Evolutionary conservation across 2,888 invertebrate species (phyloP).

Genomic region (Monoplex corrugatus): DNA sequence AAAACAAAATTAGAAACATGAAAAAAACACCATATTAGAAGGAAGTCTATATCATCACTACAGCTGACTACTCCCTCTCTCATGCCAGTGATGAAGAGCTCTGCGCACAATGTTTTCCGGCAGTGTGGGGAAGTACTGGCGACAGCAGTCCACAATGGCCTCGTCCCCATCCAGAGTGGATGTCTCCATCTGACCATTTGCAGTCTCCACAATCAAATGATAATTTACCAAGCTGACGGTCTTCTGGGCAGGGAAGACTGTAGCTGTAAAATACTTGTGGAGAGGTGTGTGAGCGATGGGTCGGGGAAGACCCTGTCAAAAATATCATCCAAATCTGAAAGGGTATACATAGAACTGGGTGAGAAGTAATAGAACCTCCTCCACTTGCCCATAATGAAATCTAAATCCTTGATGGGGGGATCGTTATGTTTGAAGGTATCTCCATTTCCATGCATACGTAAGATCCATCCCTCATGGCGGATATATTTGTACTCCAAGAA

Average conservation of each 20-base stretch:
- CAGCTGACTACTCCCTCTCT: too few relatives aligned
- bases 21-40: too few relatives aligned
- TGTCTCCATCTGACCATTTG: constrained; percentile 45
- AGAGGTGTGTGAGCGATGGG: constrained; percentile 52
- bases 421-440: constrained; percentile 44
- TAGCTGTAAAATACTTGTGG: constrained; percentile 48
- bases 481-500: constrained; percentile 62
- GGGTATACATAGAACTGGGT: constrained; percentile 27
- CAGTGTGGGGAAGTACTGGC: constrained; percentile 44
- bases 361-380: constrained; percentile 58
- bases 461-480: constrained; percentile 53
- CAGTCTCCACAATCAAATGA: constrained; percentile 52
- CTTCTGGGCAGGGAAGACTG: constrained; percentile 52
- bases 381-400: constrained; percentile 55
- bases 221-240: constrained; percentile 56
- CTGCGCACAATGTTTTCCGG: constrained; percentile 37
- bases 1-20: too few relatives aligned
- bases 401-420: constrained; percentile 45
- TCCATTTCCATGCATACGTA: constrained; percentile 60
- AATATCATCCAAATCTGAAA: constrained; percentile 51
- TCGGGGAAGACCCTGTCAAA: constrained; percentile 55
- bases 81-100: constrained; percentile 48
- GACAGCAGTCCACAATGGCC: constrained; percentile 44
- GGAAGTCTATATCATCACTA: too few relatives aligned
- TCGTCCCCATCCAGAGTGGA: constrained; percentile 47